phyloP scores from a whole-genome alignment of 2,113 vertebrate species.

The Corydoras maculifer region DNA sequence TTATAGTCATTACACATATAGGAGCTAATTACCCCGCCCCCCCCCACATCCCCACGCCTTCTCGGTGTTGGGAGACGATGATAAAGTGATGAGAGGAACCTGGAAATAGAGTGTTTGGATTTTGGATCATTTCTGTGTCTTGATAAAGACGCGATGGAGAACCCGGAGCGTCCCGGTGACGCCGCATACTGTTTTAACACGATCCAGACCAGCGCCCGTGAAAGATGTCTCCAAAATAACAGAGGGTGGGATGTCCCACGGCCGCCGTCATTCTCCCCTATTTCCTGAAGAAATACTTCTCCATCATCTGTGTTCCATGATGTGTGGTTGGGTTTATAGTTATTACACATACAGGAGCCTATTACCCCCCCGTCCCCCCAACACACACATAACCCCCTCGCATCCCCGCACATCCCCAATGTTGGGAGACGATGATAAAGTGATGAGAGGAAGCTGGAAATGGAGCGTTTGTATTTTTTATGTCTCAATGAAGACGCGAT shows the following conservation, averaged over 20 bases:
- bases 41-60: slow-evolving; percentile 43
- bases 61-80: too few species aligned
- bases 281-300: slow-evolving; percentile 47
- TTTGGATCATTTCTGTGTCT: slow-evolving; percentile 59
- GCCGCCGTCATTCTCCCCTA: slow-evolving; percentile 41
- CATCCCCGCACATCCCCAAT: slow-evolving; percentile 26
- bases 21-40: slow-evolving; percentile 52
- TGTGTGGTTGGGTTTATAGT: slow-evolving; percentile 51
- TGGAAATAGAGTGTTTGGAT: slow-evolving; percentile 53
- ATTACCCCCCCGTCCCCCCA: slow-evolving; percentile 55
- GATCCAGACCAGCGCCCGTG: slow-evolving; percentile 43
- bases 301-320: slow-evolving; percentile 43
- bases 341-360: slow-evolving; percentile 39
- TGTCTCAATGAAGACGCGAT: too few species aligned
- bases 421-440: slow-evolving; percentile 40
- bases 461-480: slow-evolving; percentile 4
- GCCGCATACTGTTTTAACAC: slow-evolving; percentile 38
- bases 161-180: slow-evolving; percentile 37
- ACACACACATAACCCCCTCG: too few species aligned
- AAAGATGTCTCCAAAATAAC: slow-evolving; percentile 53
- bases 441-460: slow-evolving; percentile 42
- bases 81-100: slow-evolving; percentile 47
- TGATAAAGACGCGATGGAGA: slow-evolving; percentile 42
- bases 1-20: slow-evolving; percentile 46
- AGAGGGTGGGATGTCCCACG: slow-evolving; percentile 54